A percentile compares a stretch with the other conserved stretches of the same genome.
phyloP scores from a whole-genome alignment of 2,888 invertebrate species.

The Coleophora flavipennella region DNA sequence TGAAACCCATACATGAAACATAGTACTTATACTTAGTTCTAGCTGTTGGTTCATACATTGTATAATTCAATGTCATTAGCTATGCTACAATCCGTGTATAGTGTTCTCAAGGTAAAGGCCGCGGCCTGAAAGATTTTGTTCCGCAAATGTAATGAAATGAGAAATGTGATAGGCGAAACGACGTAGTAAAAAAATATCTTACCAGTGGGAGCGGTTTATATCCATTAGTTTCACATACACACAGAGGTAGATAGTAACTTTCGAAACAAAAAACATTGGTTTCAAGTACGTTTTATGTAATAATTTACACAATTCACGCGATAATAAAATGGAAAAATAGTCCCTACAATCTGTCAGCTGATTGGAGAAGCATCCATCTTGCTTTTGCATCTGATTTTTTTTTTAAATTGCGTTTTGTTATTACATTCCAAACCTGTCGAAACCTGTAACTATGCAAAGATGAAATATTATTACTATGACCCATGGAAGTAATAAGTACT shows the following conservation, averaged over 20 bases:
- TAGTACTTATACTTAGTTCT: no score
- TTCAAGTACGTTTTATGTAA: constrained; percentile 54
- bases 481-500: no score
- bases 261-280: constrained; percentile 20
- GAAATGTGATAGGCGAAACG: no score
- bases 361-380: constrained; percentile 45
- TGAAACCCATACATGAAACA: no score
- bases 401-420: constrained; percentile 4
- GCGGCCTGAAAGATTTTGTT: constrained; percentile 17
- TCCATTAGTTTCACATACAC: constrained; percentile 21
- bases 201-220: background rate
- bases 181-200: background rate
- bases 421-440: background rate
- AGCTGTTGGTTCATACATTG: no score
- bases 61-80: constrained; percentile 3
- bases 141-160: no score
- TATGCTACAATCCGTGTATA: constrained; percentile 13
- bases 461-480: no score
- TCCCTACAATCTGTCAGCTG: constrained; percentile 57
- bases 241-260: constrained; percentile 1
- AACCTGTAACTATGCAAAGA: no score
- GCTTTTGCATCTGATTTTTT: constrained; percentile 5
- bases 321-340: constrained; percentile 56
- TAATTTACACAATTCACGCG: constrained; percentile 47
- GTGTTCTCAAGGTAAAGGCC: constrained; percentile 23